Percentiles rank a stretch among this genome's conserved stretches.
phyloP scores from a whole-genome alignment of 2,113 vertebrate species.

The Notarius quadriscutis region DNA sequence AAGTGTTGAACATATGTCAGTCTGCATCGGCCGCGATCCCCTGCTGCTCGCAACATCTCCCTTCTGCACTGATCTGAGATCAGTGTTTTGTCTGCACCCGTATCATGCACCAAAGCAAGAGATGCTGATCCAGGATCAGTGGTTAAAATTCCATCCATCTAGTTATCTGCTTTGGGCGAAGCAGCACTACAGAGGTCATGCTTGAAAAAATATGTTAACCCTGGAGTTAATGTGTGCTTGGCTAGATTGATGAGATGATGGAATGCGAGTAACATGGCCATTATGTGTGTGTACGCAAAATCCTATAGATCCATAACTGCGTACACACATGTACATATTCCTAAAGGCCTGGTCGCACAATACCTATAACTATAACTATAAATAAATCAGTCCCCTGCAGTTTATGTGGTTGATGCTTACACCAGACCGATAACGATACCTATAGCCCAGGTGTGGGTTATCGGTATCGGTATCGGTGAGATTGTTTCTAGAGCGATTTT shows the following conservation, averaged over 20 bases:
- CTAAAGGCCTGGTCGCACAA: background rate
- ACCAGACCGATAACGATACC: no score
- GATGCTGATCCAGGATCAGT: background rate
- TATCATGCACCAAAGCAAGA: background rate
- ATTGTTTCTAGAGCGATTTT: no score
- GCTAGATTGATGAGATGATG: slow-evolving; percentile 9
- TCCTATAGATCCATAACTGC: background rate
- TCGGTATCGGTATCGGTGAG: no score
- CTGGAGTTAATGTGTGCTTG: slow-evolving; percentile 14
- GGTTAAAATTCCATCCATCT: background rate
- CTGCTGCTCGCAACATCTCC: background rate
- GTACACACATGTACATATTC: background rate
- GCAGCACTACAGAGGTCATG: background rate
- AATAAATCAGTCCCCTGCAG: no score
- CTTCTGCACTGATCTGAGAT: slow-evolving; percentile 1
- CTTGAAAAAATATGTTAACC: slow-evolving; percentile 14
- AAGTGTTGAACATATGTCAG: slow-evolving; percentile 39
- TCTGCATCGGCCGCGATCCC: slow-evolving; percentile 9
- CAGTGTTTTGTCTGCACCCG: background rate
- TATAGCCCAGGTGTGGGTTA: no score
- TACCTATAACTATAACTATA: no score
- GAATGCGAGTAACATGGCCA: slow-evolving; percentile 11
- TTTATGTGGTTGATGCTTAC: no score
- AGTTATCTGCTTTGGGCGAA: background rate
- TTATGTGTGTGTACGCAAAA: background rate